These are phyloP conservation scores for Alca torda DNA, from an alignment of 2,797 vertebrate genomes.

Conservation along the genomic window DNA sequence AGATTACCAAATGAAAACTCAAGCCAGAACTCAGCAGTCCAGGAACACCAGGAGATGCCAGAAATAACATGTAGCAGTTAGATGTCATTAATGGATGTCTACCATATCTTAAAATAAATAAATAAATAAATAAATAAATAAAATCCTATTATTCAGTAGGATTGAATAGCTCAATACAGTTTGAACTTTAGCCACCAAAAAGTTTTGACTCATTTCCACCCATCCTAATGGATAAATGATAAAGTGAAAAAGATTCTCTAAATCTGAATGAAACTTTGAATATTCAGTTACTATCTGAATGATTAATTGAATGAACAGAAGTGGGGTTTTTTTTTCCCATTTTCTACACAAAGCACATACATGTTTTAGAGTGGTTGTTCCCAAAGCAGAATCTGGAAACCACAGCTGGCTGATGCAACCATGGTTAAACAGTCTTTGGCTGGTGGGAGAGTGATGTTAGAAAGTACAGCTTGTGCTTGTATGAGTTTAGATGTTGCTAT, in stretches of 20 bases:
- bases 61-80: background rate
- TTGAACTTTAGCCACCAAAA: background rate
- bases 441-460: background rate
- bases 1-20: background rate
- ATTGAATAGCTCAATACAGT: fast-evolving
- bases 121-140: background rate
- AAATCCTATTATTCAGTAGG: background rate
- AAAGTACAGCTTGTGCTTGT: background rate
- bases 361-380: background rate
- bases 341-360: background rate
- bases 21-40: background rate
- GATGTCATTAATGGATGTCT: background rate
- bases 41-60: background rate
- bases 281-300: background rate
- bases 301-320: background rate
- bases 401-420: background rate
- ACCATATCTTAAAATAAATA: background rate
- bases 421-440: background rate
- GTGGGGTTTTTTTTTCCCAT: background rate
- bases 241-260: background rate
- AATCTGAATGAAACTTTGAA: background rate
- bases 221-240: background rate
- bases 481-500: background rate
- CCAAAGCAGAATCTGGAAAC: background rate
- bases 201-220: background rate